Conservation (phyloP, 2,113 vertebrate species). For the Toxotes jaculatrix region DNA sequence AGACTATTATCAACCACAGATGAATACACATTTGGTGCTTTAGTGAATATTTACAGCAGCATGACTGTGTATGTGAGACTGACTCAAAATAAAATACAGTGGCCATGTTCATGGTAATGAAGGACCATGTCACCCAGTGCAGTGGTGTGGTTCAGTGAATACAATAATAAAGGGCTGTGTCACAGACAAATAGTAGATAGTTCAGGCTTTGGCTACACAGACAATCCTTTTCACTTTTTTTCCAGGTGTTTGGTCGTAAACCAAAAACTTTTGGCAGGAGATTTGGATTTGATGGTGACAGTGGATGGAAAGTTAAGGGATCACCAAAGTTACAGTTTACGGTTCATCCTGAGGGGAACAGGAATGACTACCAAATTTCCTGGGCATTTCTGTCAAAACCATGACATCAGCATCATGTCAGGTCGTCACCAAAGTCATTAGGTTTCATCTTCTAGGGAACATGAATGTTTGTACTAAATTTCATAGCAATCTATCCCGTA, state of each 20-base stretch:
- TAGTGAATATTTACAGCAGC: constrained; percentile 22
- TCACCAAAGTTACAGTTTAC: not conserved
- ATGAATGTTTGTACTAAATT: not conserved
- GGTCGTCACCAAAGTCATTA: not conserved
- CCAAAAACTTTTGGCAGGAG: not conserved
- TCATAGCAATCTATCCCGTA: too few species aligned
- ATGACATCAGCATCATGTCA: not conserved
- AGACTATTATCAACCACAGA: not conserved
- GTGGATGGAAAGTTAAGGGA: not conserved
- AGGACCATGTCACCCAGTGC: not conserved
- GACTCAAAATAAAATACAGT: constrained; percentile 14
- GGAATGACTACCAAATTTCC: not conserved
- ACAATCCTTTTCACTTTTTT: not conserved
- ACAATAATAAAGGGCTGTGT: not conserved
- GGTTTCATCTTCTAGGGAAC: not conserved
- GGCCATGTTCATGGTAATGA: not conserved
- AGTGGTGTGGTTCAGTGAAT: not conserved
- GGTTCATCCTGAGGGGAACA: not conserved
- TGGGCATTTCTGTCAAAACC: not conserved
- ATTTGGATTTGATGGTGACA: not conserved
- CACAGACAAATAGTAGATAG: not conserved
- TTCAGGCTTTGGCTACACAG: constrained; percentile 1
- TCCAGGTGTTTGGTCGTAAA: not conserved
- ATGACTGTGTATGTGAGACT: not conserved
- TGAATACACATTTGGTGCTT: not conserved